Conservation (phyloP, 1,140 invertebrate genomes). For the Ladona fulva region DNA sequence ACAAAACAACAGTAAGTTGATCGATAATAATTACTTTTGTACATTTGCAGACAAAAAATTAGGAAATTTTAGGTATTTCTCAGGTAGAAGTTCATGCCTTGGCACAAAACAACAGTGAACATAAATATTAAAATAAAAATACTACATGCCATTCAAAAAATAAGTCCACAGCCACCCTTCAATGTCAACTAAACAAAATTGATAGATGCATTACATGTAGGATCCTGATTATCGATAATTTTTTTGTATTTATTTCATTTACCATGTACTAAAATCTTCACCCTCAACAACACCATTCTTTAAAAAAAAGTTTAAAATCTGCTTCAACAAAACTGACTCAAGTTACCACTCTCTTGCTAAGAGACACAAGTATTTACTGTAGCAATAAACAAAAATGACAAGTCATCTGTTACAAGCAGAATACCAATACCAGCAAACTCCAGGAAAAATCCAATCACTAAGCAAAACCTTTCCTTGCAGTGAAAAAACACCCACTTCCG, state of each 20-base stretch:
- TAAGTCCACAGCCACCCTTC: background rate
- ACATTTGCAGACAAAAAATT: background rate
- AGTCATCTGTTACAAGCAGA: too few species aligned
- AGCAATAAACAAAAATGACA: background rate
- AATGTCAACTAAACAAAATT: background rate
- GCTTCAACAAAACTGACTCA: background rate
- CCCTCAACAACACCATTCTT: background rate
- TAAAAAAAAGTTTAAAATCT: background rate
- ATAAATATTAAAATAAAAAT: constrained; percentile 8
- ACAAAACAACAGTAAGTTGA: constrained; percentile 2
- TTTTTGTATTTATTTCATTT: background rate
- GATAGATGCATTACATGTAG: background rate
- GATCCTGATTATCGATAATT: background rate
- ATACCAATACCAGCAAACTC: too few species aligned
- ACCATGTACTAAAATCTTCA: background rate
- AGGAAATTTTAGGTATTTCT: background rate
- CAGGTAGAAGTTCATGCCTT: background rate
- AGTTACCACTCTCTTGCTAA: background rate
- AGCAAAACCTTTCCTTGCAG: too few species aligned
- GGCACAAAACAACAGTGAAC: background rate
- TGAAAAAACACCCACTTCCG: too few species aligned
- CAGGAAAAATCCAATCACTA: too few species aligned
- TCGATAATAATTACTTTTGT: background rate
- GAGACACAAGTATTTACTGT: background rate
- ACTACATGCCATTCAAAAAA: background rate